Base-by-base conservation (phyloP, 2,888 invertebrate genomes). In the Thalpophila matura region DNA sequence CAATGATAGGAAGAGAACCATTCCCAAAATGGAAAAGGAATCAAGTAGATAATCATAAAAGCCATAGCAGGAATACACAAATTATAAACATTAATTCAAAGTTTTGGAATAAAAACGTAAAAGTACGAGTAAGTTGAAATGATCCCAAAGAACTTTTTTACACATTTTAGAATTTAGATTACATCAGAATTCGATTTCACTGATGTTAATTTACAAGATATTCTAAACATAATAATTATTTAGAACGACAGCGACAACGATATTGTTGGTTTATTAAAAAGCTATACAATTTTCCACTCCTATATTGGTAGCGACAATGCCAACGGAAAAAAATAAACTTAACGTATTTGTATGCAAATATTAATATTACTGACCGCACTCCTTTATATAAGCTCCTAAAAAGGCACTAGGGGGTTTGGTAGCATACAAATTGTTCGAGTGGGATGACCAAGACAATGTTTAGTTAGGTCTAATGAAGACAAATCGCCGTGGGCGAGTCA, bases 391-490 rank as follows among this genome's bases (percentile, higher is more conserved):
- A 62, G 61, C 62, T 42, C 74, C 85, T 71, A 83, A 89, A 83
- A 91, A 85, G 87, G 89, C 66, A 54, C 56, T 59, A 65, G 85
- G 85, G 86, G 89, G 87, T 83, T 84, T 79, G 74, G 80, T 66
- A 87, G 92, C 86, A 92, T 91, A 87, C 80, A 80, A 89, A 92
- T 81, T 76, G 81, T 68, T 27, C 35, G 86, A 82, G 91, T 92
- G 84, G 92, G 92, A 73, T 54, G 86, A 55, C 63, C 71, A 70
- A 65, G 68, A 80, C 75, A 81, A 81, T 73, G 79, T 76, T 76
- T 63, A 63, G 70, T 73, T 68, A 76, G 64, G 37, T 50, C 37
- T 75, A 71, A 66, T 58, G 61, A 65, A 77, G 70, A 80, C 70
- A 61, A 80, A 58, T 74, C 64, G 29, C 20, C 16, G 89, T 89